Base-by-base conservation (phyloP, 2,888 invertebrate genomes). In the Synergus itoensis region DNA sequence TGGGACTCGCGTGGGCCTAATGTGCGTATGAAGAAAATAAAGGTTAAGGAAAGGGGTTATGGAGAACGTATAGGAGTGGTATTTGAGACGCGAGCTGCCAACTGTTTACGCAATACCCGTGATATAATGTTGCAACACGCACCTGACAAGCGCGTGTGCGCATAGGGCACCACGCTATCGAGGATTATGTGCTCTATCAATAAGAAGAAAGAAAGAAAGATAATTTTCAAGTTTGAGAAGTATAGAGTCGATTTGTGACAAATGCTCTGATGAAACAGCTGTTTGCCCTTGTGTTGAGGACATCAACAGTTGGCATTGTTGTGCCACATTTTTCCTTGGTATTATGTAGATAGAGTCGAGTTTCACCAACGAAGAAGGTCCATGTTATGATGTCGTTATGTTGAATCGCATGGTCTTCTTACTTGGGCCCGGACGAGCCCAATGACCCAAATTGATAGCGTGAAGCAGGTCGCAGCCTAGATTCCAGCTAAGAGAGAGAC, bases 371-470 rank as follows among this genome's bases (percentile, higher is more conserved):
- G 60, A 80, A 81, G 73, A 69, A 76, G 81, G 79, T 79, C 78
- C 79, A 81, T 77, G 77, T 81, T 78, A 75, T 63, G 73, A 75
- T 63, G 73, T n/a, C 21, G 21, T 12, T 60, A 28, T 48, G 36
- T 73, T 16, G 53, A 36, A 40, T 73, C 0, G 11, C 9, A 40
- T 65, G 40, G 64, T 28, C 28, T 28, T 65, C 41, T 65, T 65
- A 40, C 41, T 65, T 65, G 83, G 77, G 79, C 78, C 80, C 78
- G 81, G 77, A 62, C 79, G 81, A 81, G 65, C 77, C 80, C 84
- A 88, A 87, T 88, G 90, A 91, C 82, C 81, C 79, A 77, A 81
- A 81, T 62, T 82, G 82, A 82, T 81, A 80, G 80, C 77, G 80
- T 75, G 64, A 82, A 81, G 78, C 81, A 79, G 82, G 81, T 82